A percentile compares a stretch with the other conserved stretches of the same genome.
Evolutionary conservation across 2,888 invertebrate species (phyloP).

Genomic region (Eristalinus aeneus): DNA sequence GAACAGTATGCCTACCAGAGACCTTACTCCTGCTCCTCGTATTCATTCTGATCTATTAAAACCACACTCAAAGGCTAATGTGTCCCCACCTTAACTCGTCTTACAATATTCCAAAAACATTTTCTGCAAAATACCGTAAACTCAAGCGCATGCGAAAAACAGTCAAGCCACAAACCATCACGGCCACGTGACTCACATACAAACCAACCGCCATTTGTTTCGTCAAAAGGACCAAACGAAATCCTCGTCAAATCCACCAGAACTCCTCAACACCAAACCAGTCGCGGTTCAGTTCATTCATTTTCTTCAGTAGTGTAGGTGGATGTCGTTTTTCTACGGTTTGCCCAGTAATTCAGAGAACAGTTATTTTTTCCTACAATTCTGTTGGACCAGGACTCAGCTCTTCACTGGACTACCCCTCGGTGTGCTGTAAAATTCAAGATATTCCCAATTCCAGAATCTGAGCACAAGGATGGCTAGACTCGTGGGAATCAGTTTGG

Average conservation of each 20-base stretch:
- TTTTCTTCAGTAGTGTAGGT: conserved; percentile 43
- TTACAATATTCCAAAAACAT: not conserved
- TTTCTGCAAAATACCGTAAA: conserved; percentile 18
- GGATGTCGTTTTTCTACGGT: conserved; percentile 42
- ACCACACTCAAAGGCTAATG: too few species aligned
- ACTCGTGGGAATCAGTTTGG: conserved; percentile 34
- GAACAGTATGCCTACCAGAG: not conserved
- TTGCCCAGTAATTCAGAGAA: not conserved
- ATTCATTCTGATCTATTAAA: too few species aligned
- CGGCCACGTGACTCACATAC: not conserved
- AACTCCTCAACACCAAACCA: conserved; percentile 39
- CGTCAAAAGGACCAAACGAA: conserved; percentile 8
- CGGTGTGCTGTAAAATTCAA: not conserved
- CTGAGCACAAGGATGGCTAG: conserved; percentile 22
- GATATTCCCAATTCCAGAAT: not conserved
- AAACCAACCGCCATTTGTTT: conserved; percentile 3
- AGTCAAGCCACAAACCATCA: not conserved
- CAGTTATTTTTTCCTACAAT: not conserved
- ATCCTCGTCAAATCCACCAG: conserved; percentile 6
- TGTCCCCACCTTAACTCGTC: too few species aligned
- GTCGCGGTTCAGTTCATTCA: conserved; percentile 27
- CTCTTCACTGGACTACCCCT: not conserved
- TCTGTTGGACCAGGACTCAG: not conserved
- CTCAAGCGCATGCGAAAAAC: conserved; percentile 33
- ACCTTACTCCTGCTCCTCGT: too few species aligned